Evolutionary conservation across 2,797 vertebrate genomes (phyloP), one percentile per base, ranked within the genome.

Genomic region (Tadarida brasiliensis): DNA sequence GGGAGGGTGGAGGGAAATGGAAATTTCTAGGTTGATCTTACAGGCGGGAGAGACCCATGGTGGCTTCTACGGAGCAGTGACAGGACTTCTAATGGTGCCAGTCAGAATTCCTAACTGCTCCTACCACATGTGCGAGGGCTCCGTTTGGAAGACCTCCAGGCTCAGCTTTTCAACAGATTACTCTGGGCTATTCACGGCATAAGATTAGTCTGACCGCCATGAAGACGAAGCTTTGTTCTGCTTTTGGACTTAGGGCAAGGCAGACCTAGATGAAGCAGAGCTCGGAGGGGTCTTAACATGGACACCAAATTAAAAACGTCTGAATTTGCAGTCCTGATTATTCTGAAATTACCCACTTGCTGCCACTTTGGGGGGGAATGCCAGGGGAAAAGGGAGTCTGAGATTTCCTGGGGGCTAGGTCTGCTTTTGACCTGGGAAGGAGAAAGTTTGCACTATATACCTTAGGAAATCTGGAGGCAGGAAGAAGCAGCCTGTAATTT

Each of bases 91-190:
- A 97, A 98, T 96, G 96, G 96, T 96, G 97, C 98, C 98, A 98
- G 98, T 98, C 98, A 98, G 97, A 98, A 98, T 98, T 98, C 97
- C 98, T 98, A 97, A 98, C 98, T 96, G 96, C 97, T 98, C 76
- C 97, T 97, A 98, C 98, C 98, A 98, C 98, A 98, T 96, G 98
- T 0, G 56, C 96, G 85, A 98, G 96, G 98, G 96, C 97, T 97
- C 96, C 15, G 93, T 87, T 97, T 98, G 98, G 98, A 98, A 98
- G 97, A 87, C 97, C 98, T 98, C 98, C 98, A 98, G 98, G 85
- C 97, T 94, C 96, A 97, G 98, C 98, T 98, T 98, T 98, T 86
- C 90, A 86, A 97, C 97, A 98, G 98, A 98, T 98, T 98, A 98
- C 98, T 98, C 98, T 97, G 97, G 97, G 97, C 98, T 98, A 94